Base-by-base conservation (phyloP, 2,797 vertebrate genomes). In the Cetoscarus ocellatus region DNA sequence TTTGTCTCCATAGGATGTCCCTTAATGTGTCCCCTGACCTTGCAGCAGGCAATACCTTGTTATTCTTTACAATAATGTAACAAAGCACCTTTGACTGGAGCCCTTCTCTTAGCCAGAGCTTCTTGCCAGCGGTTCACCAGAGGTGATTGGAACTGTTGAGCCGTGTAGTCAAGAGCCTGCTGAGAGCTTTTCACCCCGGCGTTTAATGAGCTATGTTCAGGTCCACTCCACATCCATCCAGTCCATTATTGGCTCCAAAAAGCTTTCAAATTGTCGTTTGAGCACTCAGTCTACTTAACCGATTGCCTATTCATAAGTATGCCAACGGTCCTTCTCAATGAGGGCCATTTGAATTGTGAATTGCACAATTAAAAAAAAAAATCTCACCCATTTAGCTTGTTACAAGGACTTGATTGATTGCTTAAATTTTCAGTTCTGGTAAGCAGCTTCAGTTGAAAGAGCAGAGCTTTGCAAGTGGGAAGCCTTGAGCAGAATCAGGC, bases 161-260 rank as follows among this genome's bases (percentile, higher is more conserved):
- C 73, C 83, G 61, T 80, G 84, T 59, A 34, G 83, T 73, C 3
- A 60, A 91, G 88, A 77, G 83, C 59, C 77, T 83, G 79, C 82
- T 8, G 84, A 88, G 85, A 87, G 86, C 81, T 86, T 91, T 87
- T 90, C 85, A 90, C 84, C 84, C 68, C 58, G 43, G 62, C 70
- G 65, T 86, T 91, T 92, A 93, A 91, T 92, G 90, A 92, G 88
- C 79, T 84, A 82, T 66, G 84, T 86, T 90, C 81, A 86, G 86
- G 83, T 91, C 83, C 83, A 91, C 85, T 89, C 87, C 78, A 89
- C 81, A 88, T 88, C 85, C 82, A 90, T 86, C 84, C 61, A 61
- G 71, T 77, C 86, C 73, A 85, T 88, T 89, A 89, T 76, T 86
- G 87, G 66, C 77, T 85, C 78, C 81, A 85, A 88, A 90, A 90